Evolutionary conservation across 1,140 invertebrate species (phyloP), one percentile per base, ranked within the genome.

Genomic region (Drosophila kanapiae): DNA sequence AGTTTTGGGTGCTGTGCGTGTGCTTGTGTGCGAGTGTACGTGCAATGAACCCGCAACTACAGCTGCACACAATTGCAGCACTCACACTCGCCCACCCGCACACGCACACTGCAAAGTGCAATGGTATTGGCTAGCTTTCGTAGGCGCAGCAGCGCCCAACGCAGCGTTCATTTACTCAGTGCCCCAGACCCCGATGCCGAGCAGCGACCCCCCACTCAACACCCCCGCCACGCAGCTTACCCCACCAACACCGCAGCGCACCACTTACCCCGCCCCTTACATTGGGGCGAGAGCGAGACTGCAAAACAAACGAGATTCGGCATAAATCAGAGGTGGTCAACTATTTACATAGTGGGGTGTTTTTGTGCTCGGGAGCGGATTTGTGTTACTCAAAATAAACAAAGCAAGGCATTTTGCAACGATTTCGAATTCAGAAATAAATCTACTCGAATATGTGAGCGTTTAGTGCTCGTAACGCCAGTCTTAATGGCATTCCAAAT

Each of bases 1-100:
- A 65, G 82, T 67, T 82, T 86, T 86, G 58, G 75, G 75, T 49
- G 75, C 53, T 59, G 47, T 72, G 54, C 47, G 40, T 54, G 45
- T 56, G 47, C 45, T 29, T 38, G 77, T 79, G n/a, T 49, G 48
- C n/a, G n/a, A 54, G 48, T 74, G 67, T 87, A 86, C 83, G 83
- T 87, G 82, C 82, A 86, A 82, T 86, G 82, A 86, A 86, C 82
- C 60, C 83, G 74, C 79, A 81, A 76, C 71, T 79, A 74, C 69
- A 80, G 75, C 77, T 74, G 56, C 77, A 76, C 54, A 71, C 59
- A 80, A 72, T 53, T 72, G 68, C 74, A 83, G 45, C 70, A 58
- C 71, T 58, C 74, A 43, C 57, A 23, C 56, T 33, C 57, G 40
- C 56, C 37, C 54, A 60, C 27, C 35, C 13, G 43, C 65, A 68